A percentile compares a stretch with the other conserved stretches of the same genome.
phyloP scores from a whole-genome alignment of 2,888 invertebrate genomes.

The Euplexia lucipara region DNA sequence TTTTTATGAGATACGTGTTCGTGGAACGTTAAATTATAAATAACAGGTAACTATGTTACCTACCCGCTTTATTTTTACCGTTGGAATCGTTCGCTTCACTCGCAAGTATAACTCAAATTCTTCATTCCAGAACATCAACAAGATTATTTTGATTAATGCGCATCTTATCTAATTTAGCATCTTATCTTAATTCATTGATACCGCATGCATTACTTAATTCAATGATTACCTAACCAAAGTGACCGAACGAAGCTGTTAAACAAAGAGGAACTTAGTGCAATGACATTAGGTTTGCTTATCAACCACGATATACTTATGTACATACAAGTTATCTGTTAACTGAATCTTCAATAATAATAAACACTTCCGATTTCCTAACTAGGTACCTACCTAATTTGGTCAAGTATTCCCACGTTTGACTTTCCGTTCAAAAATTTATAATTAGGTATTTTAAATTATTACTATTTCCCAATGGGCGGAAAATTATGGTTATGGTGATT shows the following conservation, averaged over 20 bases:
- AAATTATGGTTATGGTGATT: not conserved
- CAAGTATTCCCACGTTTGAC: not conserved
- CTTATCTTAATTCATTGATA: slow-evolving; percentile 32
- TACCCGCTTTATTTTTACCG: slow-evolving; percentile 67
- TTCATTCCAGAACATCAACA: not conserved
- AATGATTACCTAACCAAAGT: slow-evolving; percentile 5
- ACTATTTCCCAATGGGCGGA: not conserved
- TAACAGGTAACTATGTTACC: slow-evolving; percentile 68
- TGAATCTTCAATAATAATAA: slow-evolving; percentile 2
- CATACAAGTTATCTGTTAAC: not conserved
- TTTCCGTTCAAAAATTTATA: not conserved
- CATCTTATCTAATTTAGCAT: slow-evolving; percentile 18
- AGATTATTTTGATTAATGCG: not conserved
- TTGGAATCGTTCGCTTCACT: slow-evolving; percentile 56
- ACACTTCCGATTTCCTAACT: not conserved
- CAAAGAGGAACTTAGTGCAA: slow-evolving; percentile 15
- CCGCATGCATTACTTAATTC: slow-evolving; percentile 16
- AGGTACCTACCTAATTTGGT: not conserved
- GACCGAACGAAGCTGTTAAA: not conserved
- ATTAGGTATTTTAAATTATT: too few relatives aligned
- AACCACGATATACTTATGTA: slow-evolving; percentile 12
- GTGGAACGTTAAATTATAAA: slow-evolving; percentile 82
- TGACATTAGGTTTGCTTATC: slow-evolving; percentile 13
- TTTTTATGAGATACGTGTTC: slow-evolving; percentile 77
- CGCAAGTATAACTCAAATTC: slow-evolving; percentile 6